Base-by-base conservation (phyloP, 2,888 invertebrate species). In the Drosophila falleni region DNA sequence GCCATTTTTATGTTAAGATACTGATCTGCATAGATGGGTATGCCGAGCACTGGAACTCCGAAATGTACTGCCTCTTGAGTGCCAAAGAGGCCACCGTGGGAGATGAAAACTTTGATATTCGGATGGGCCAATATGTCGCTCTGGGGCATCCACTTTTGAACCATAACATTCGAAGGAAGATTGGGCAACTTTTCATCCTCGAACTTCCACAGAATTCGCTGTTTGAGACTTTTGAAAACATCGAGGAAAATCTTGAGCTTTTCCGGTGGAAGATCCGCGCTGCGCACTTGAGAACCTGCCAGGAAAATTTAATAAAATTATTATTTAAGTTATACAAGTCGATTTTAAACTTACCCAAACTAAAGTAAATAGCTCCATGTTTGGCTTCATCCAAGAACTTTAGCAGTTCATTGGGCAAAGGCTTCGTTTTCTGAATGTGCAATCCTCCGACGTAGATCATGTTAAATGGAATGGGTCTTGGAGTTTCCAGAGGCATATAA, bases 371-470 rank as follows among this genome's bases (percentile, higher is more conserved):
- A 1, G 89, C 93, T 2, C 93, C 93, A 23, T 93, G 62, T 1
- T 80, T 71, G 0, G 92, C 91, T 13, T 76, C 91, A 64, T 93
- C 92, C 26, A 93, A 62, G 71, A 92, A 93, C 33, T 84, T 63
- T 65, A 93, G 74, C 2, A 93, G 75, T 39, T 91, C 80, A 23
- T 59, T 54, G 1, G 90, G 84, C 58, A 91, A 53, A 0, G 80
- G 63, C 39, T 92, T 90, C 0, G 89, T 71, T 3, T 83, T 81
- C 13, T 90, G 84, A 29, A 94, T 92, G 59, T 94, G 94, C 10
- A 94, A 80, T 11, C 94, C 94, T 5, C 93, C 94, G 1, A 94
- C 93, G 61, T 93, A 92, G 8, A 94, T 88, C 51, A 94, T 87
- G 2, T 92, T 92, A 1, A 93, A 91, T 1, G 93, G 88, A 0